Percentiles rank a stretch among this genome's conserved stretches.
phyloP scores from a whole-genome alignment of 2,888 invertebrate genomes.

The Phaonia tiefii region DNA sequence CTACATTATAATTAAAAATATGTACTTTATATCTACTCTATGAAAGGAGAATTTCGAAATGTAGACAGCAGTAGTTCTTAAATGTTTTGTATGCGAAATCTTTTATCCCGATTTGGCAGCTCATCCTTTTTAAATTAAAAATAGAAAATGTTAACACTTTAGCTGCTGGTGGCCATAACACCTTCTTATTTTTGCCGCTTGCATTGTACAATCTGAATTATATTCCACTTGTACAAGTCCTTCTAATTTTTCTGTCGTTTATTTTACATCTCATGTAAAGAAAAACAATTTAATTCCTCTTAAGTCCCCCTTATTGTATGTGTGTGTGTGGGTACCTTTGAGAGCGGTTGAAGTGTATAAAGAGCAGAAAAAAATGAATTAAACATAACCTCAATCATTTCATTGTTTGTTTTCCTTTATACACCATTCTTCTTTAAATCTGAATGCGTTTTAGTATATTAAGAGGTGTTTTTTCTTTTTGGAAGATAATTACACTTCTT shows the following conservation, averaged over 20 bases:
- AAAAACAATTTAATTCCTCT: constrained; percentile 52
- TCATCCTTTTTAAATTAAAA: no score
- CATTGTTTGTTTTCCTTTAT: constrained; percentile 46
- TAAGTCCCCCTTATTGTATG: constrained; percentile 27
- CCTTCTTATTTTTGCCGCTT: not conserved
- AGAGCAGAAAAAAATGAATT: not conserved
- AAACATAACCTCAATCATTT: constrained; percentile 54
- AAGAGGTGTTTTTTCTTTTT: constrained; percentile 31
- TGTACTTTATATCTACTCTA: no score
- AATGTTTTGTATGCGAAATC: no score
- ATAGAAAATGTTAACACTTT: no score
- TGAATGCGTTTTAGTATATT: not conserved
- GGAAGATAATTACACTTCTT: constrained; percentile 51
- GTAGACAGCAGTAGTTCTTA: no score
- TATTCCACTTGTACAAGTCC: not conserved
- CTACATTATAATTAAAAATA: no score
- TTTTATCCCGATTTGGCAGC: no score
- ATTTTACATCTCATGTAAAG: constrained; percentile 31
- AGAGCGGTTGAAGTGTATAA: no score
- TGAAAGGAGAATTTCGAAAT: no score
- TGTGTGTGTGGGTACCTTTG: not conserved
- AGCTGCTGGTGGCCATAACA: not conserved
- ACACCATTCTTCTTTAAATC: constrained; percentile 2
- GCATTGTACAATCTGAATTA: not conserved
- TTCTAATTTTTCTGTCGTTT: constrained; percentile 41